Conservation (phyloP, 2,113 vertebrate species). For the Nothoprocta pentlandii region DNA sequence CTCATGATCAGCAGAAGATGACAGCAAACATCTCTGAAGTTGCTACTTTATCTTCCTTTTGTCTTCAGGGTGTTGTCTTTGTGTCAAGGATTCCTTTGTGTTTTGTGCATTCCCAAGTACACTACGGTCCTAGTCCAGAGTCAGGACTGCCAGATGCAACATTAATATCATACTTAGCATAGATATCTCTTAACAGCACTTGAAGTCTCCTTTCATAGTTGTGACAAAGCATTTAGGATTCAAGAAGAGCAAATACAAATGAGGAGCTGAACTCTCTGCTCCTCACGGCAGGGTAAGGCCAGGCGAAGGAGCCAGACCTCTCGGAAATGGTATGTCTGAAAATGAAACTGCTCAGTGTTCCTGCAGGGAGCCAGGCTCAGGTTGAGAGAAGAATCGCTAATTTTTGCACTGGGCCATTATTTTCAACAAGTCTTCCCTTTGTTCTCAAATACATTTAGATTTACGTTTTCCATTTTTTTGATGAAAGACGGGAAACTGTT, state of each 20-base stretch:
- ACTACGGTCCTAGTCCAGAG: background rate
- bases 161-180: background rate
- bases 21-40: background rate
- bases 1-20: background rate
- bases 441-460: background rate
- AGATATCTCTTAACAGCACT: background rate
- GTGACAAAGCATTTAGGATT: background rate
- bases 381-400: background rate
- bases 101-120: background rate
- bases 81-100: background rate
- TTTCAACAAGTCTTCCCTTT: background rate
- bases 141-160: background rate
- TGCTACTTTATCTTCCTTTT: background rate
- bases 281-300: rapidly evolving
- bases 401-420: background rate
- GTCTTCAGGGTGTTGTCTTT: background rate
- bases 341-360: background rate
- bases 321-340: background rate
- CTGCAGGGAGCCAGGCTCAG: background rate
- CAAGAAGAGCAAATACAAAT: background rate
- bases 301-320: background rate
- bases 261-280: background rate
- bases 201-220: background rate
- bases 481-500: background rate
- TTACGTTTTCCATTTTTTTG: background rate